Conservation (phyloP, 2,113 vertebrate species). For the Tenrec ecaudatus region DNA sequence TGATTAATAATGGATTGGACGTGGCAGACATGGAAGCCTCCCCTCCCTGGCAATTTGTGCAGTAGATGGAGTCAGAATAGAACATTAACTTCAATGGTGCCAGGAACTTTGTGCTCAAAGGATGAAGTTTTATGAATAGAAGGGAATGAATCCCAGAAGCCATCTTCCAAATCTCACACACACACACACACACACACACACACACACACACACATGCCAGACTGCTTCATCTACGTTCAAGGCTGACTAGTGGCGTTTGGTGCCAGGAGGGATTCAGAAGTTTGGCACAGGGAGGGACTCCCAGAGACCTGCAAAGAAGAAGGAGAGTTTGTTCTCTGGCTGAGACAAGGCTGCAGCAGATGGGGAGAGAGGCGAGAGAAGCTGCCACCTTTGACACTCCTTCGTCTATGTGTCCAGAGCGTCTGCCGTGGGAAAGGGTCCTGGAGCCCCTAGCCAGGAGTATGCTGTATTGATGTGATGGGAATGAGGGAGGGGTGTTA, state of each 20-base stretch:
- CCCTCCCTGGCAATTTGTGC: constrained; percentile 1
- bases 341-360: no score
- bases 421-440: fast-evolving
- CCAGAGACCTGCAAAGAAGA: not conserved
- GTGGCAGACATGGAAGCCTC: constrained; percentile 64
- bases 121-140: not conserved
- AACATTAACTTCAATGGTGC: not conserved
- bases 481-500: not conserved
- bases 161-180: no score
- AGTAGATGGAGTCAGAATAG: constrained; percentile 20
- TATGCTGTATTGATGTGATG: fast-evolving
- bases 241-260: not conserved
- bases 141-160: not conserved
- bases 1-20: constrained; percentile 84
- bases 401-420: fast-evolving
- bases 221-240: not conserved
- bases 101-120: fast-evolving
- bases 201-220: not conserved
- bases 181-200: no score
- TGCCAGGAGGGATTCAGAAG: not conserved
- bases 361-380: fast-evolving
- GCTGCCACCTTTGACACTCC: fast-evolving
- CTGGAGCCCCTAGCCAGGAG: not conserved
- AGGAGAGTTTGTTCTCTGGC: fast-evolving
- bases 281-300: no score